Base-by-base conservation (phyloP, 2,797 vertebrate genomes). In the Channa striata region DNA sequence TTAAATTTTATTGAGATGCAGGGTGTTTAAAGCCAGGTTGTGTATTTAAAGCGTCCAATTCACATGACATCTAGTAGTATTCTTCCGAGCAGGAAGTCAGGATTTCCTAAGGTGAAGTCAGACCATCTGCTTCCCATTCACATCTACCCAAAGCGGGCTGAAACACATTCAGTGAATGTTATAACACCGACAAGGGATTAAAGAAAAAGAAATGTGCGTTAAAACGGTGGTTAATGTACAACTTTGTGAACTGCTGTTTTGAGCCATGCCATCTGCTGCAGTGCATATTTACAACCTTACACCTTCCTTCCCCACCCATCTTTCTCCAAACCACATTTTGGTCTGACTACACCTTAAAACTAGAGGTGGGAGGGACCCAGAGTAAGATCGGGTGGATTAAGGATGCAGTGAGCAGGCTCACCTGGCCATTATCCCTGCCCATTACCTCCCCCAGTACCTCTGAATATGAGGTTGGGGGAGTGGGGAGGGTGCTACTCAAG, bases 381-480 rank as follows among this genome's bases (percentile, higher is more conserved):
- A 49, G 47, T 13, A 13, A 50, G 69, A 73, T 68, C 61, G 2
- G 63, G 59, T 71, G 58, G 19, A 56, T 56, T 44, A 34, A 21
- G 71, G 63, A 62, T 33, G 30, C 33, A 49, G 62, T 49, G 62
- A 82, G 71, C 59, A 59, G 46, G 69, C 89, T 90, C 87, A 92
- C 88, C 90, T 91, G 73, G 59, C 80, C 53, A 59, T 67, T 76
- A 16, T 76, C 81, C 84, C 61, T 63, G 61, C 78, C 72, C 75
- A 78, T 43, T 30, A 62, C 56, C 72, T 74, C 74, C 71, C 77
- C 81, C 70, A 50, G 44, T 49, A 17, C 65, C 81, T 84, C 81
- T 63, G 82, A 79, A 39, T 86, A 47, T 14, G 76, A 86, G 66
- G 34, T 48, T 34, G 87, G 71, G 75, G 77, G 77, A 71, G 87